Conservation (phyloP, 2,888 invertebrate species). For the Neelides folsomi region DNA sequence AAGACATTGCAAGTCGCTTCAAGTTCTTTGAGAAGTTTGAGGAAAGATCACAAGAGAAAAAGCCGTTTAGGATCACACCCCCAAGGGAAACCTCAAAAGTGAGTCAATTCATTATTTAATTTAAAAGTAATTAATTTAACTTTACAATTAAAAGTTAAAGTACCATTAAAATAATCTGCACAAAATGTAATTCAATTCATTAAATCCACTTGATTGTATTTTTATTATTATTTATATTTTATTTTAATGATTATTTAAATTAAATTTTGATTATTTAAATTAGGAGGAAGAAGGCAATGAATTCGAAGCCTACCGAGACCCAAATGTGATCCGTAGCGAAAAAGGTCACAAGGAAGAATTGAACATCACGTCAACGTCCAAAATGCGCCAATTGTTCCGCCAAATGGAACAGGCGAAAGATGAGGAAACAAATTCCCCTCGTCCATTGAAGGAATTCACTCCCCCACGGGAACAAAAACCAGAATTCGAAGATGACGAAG, state of each 20-base stretch:
- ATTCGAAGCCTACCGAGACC: conserved; percentile 56
- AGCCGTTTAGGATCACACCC: conserved; percentile 74
- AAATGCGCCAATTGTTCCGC: conserved; percentile 77
- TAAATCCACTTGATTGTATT: too few relatives aligned
- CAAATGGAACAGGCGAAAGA: conserved; percentile 64
- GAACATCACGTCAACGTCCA: conserved; percentile 46
- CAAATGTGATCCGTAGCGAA: conserved; percentile 51
- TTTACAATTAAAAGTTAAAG: too few relatives aligned
- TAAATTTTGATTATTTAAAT: too few relatives aligned
- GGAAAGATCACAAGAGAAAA: conserved; percentile 40
- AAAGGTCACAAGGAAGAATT: conserved; percentile 41
- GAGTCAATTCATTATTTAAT: conserved; percentile 13
- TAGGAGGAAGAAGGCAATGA: neutral
- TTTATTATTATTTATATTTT: too few relatives aligned
- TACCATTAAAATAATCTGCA: too few relatives aligned
- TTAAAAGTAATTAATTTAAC: neutral
- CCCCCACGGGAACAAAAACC: conserved; percentile 59
- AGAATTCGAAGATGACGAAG: conserved; percentile 35
- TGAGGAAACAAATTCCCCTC: conserved; percentile 26
- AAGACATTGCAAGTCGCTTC: conserved; percentile 71
- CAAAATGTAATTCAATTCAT: too few relatives aligned
- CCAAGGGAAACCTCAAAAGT: conserved; percentile 64
- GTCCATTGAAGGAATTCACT: conserved; percentile 72
- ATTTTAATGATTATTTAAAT: too few relatives aligned
- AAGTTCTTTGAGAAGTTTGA: conserved; percentile 83